phyloP scores from a whole-genome alignment of 2,888 invertebrate genomes.

The Nineta flava region DNA sequence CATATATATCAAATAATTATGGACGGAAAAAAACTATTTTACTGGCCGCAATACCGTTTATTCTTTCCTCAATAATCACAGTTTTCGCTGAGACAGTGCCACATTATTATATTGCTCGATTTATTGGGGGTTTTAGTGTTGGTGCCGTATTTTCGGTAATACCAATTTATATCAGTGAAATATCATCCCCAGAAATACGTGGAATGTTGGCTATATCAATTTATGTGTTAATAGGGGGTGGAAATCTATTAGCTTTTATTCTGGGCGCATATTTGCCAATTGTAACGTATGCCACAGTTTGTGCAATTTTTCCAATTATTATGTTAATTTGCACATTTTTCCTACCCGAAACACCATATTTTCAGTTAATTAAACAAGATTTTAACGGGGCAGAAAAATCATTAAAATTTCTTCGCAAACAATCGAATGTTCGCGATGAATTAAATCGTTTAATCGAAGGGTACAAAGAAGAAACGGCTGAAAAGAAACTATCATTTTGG shows the following conservation, averaged over 20 bases:
- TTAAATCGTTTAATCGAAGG: constrained; percentile 10
- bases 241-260: constrained; percentile 29
- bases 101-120: constrained; percentile 28
- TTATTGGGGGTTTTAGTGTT: constrained; percentile 40
- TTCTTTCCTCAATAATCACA: constrained; percentile 39
- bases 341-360: constrained; percentile 2
- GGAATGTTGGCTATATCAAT: constrained; percentile 33
- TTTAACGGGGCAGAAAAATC: background rate
- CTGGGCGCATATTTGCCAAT: constrained; percentile 16
- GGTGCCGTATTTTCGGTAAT: constrained; percentile 15
- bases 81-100: constrained; percentile 35
- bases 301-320: constrained; percentile 19
- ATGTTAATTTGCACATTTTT: background rate
- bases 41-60: constrained; percentile 36
- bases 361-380: background rate
- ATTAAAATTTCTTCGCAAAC: constrained; percentile 12
- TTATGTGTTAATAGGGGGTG: constrained; percentile 30
- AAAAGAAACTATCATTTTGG: no score
- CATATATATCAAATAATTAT: constrained; percentile 39
- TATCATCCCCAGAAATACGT: constrained; percentile 29
- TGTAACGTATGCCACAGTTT: constrained; percentile 26
- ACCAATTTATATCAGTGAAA: constrained; percentile 35
- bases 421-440: constrained; percentile 21
- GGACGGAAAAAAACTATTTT: constrained; percentile 41
- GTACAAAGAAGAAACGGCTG: constrained; percentile 23